These are phyloP conservation scores for Campaea margaritaria DNA, from an alignment of 2,888 invertebrate species.

Conservation along the genomic window DNA sequence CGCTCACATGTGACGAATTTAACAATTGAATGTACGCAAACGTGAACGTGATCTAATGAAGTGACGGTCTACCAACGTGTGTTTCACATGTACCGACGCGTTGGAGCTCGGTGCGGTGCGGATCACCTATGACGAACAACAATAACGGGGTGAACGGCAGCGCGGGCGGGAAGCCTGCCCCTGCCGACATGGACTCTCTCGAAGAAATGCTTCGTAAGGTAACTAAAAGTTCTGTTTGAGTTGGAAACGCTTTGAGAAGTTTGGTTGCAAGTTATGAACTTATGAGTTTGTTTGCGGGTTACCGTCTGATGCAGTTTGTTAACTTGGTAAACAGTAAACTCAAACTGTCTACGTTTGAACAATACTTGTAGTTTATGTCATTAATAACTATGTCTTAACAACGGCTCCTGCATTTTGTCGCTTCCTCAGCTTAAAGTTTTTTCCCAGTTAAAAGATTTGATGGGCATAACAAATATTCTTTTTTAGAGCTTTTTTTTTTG, in stretches of 20 bases:
- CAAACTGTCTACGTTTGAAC: slow-evolving; percentile 1
- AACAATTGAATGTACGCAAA: slow-evolving; percentile 16
- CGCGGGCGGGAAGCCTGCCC: slow-evolving; percentile 86
- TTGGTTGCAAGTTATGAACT: slow-evolving; percentile 36
- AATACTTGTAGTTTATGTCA: slow-evolving; percentile 2
- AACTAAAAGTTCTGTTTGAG: slow-evolving; percentile 51
- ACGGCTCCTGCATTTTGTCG: too few relatives aligned
- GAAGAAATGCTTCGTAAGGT: slow-evolving; percentile 93
- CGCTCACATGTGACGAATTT: slow-evolving; percentile 27
- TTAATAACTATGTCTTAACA: not conserved
- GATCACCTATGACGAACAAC: slow-evolving; percentile 86
- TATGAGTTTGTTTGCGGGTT: slow-evolving; percentile 36
- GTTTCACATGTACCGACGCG: slow-evolving; percentile 48
- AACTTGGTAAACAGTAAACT: slow-evolving; percentile 21
- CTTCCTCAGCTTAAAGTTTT: too few relatives aligned
- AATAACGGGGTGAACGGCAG: slow-evolving; percentile 86
- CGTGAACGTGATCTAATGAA: slow-evolving; percentile 30
- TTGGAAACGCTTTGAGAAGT: slow-evolving; percentile 33
- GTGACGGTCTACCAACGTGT: slow-evolving; percentile 47
- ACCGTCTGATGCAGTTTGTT: slow-evolving; percentile 33
- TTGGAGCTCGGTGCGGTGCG: slow-evolving; percentile 50
- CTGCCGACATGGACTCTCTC: slow-evolving; percentile 90
- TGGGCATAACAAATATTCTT: too few relatives aligned
- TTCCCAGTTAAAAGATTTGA: too few relatives aligned
- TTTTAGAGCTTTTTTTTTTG: too few relatives aligned